A percentile compares a stretch with the other conserved stretches of the same genome.
Evolutionary conservation across 2,888 invertebrate species (phyloP).

Genomic region (Pantelozetes paolii): DNA sequence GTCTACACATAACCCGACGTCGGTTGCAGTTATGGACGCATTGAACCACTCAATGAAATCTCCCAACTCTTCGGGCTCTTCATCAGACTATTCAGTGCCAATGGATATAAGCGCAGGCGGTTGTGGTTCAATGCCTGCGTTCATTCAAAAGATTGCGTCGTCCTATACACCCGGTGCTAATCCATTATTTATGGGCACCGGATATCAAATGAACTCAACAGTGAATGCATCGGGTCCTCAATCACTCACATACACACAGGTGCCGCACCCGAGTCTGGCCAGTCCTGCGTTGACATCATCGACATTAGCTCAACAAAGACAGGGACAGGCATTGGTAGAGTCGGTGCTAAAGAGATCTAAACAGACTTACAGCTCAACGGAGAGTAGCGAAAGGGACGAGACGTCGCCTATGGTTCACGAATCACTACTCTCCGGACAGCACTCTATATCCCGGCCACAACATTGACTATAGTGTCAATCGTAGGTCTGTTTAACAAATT

Average conservation of each 20-base stretch:
- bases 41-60: conserved; percentile 20
- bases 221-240: neutral
- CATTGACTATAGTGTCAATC: conserved; percentile 31
- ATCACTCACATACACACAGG: neutral
- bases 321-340: neutral
- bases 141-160: neutral
- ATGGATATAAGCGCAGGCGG: conserved; percentile 15
- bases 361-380: neutral
- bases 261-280: neutral
- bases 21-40: neutral
- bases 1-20: neutral
- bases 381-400: neutral
- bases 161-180: conserved; percentile 1
- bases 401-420: conserved; percentile 19
- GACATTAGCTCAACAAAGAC: conserved; percentile 24
- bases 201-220: neutral
- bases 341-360: conserved; percentile 2
- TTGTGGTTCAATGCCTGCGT: neutral
- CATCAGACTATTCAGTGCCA: conserved; percentile 27
- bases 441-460: conserved; percentile 1
- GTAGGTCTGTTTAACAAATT: conserved; percentile 24
- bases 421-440: neutral
- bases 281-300: conserved; percentile 17
- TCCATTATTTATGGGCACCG: conserved; percentile 2
- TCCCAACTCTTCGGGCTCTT: conserved; percentile 21